phyloP scores from a whole-genome alignment of 2,113 vertebrate genomes.

The Tylochromis polylepis region DNA sequence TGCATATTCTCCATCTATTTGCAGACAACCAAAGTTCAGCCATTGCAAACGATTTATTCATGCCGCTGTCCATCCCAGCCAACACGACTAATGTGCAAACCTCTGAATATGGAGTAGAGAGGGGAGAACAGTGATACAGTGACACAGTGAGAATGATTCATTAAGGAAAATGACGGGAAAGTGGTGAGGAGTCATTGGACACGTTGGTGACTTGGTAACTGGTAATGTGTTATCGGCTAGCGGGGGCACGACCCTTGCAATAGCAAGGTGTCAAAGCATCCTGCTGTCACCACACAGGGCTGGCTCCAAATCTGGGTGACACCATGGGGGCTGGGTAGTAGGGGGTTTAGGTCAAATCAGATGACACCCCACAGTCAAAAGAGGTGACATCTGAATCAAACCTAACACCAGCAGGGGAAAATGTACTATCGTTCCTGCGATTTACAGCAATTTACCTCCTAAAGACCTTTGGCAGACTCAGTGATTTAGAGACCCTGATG shows the following conservation, averaged over 20 bases:
- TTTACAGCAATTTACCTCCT: background rate
- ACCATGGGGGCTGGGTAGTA: background rate
- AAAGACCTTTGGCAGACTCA: background rate
- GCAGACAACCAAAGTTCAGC: slow-evolving; percentile 49
- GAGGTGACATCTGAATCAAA: slow-evolving; percentile 43
- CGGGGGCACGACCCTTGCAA: slow-evolving; percentile 59
- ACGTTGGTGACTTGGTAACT: slow-evolving; percentile 17
- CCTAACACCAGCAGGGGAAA: background rate
- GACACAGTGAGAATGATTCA: slow-evolving; percentile 5
- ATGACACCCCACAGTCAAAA: slow-evolving; percentile 37
- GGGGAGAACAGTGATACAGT: background rate
- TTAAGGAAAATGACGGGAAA: slow-evolving; percentile 20
- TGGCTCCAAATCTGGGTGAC: slow-evolving; percentile 27
- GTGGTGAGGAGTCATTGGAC: slow-evolving; percentile 23
- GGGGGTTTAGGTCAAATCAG: slow-evolving; percentile 36
- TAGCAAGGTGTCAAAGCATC: slow-evolving; percentile 57
- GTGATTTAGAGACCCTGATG: background rate
- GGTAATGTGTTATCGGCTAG: slow-evolving; percentile 63
- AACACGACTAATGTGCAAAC: slow-evolving; percentile 39
- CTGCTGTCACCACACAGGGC: slow-evolving; percentile 60
- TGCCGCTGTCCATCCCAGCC: slow-evolving; percentile 47
- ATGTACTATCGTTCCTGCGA: background rate
- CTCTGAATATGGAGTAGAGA: slow-evolving; percentile 36
- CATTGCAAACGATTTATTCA: slow-evolving; percentile 50
- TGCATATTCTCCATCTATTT: slow-evolving; percentile 57